phyloP scores from a whole-genome alignment of 2,888 invertebrate genomes.

The Ormyrus labotus region DNA sequence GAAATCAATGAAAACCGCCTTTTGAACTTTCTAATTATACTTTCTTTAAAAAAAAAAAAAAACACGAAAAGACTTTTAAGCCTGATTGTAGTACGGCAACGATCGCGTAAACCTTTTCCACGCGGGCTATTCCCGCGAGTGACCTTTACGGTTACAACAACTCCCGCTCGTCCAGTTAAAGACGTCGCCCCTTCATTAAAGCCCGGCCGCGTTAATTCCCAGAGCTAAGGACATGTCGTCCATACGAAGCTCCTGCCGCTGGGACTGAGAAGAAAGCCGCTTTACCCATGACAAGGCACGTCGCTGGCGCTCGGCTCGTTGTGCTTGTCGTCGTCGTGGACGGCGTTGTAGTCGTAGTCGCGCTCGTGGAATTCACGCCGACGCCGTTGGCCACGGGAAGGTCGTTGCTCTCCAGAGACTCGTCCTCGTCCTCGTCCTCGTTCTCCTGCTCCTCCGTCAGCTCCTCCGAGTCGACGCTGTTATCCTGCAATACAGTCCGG shows the following conservation, averaged over 20 bases:
- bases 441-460: slow-evolving; percentile 25
- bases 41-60: too few relatives aligned
- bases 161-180: not conserved
- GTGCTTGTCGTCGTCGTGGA: too few relatives aligned
- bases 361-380: not conserved
- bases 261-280: slow-evolving; percentile 41
- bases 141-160: too few relatives aligned
- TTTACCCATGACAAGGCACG: slow-evolving; percentile 69
- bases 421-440: slow-evolving; percentile 22
- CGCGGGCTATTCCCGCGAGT: too few relatives aligned
- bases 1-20: too few relatives aligned
- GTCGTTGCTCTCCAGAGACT: slow-evolving; percentile 15
- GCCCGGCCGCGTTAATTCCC: slow-evolving; percentile 37
- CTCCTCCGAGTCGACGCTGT: slow-evolving; percentile 22
- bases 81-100: too few relatives aligned
- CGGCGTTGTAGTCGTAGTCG: slow-evolving; percentile 3
- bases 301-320: slow-evolving; percentile 60
- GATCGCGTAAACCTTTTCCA: too few relatives aligned
- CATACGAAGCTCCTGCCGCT: slow-evolving; percentile 43
- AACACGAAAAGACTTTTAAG: too few relatives aligned
- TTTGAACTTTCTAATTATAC: too few relatives aligned
- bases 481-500: slow-evolving; percentile 10
- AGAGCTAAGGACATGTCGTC: slow-evolving; percentile 10
- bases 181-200: slow-evolving; percentile 28
- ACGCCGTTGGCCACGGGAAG: slow-evolving; percentile 7